Base-by-base conservation (phyloP, 2,797 vertebrate species). In the Hydrocynus forskahlii region DNA sequence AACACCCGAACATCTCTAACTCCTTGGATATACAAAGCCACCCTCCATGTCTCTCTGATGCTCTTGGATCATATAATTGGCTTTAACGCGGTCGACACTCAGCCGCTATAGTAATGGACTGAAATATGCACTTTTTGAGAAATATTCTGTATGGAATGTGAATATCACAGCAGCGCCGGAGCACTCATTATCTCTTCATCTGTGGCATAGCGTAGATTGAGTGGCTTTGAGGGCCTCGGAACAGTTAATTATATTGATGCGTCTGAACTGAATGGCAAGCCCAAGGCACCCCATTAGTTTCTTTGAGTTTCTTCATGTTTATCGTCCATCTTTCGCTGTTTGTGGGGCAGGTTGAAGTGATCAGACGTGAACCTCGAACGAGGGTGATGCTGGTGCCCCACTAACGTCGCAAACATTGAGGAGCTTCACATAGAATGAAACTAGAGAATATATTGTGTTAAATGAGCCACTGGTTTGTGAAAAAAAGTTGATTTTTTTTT, bases 181-280 rank as follows among this genome's bases (percentile, higher is more conserved):
- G 64, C 3, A 16, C 64, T 67, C 35, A 6, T 67, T 72, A 72
- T 55, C 68, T 69, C 38, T 45, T 50, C 48, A 50, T 50, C 21
- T 16, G 6, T 7, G 16, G 25, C 1, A 29, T 29, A 8, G 66
- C 35, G 5, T 17, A 29, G 50, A 55, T 38, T 54, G 29, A 35
- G 17, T 72, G 16, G 23, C n/a, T 70, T 70, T 70, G 45, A 70
- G 52, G 70, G 29, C 25, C 50, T 72, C 29, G 50, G 14, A 35
- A 54, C 19, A 5, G 50, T 35, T 29, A 35, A 45, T 35, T 72
- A 38, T 29, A 55, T 48, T 54, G 1, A 55, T 17, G 50, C 16
- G 1, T 19, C 70, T 3, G 1, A 1, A 7, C 23, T 9, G 21
- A 55, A 55, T 1, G 70, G 2, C 14, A 13, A 72, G 16, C 25